phyloP scores from a whole-genome alignment of 1,140 invertebrate species.

The Trialeurodes vaporariorum region DNA sequence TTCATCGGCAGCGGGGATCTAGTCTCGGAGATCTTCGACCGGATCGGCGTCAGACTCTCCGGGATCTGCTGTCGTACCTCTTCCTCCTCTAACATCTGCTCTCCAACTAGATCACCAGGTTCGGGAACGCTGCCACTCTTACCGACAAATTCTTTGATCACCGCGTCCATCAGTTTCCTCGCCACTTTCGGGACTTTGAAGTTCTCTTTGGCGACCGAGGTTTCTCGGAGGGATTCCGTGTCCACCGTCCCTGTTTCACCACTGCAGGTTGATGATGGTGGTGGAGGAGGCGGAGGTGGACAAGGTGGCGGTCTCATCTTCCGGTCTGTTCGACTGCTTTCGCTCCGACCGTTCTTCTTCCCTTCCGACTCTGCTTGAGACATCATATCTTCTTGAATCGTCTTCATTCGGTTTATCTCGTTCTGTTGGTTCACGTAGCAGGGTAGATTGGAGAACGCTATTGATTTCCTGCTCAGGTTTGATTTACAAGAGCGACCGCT shows the following conservation, averaged over 20 bases:
- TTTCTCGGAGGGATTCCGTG: slow-evolving; percentile 32
- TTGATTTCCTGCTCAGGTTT: neutral
- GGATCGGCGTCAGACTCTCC: neutral
- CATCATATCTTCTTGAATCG: neutral
- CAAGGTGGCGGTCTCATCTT: slow-evolving; percentile 7
- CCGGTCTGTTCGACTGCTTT: neutral
- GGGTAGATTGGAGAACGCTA: neutral
- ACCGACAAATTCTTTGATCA: slow-evolving; percentile 39
- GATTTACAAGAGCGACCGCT: neutral
- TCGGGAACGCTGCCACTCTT: slow-evolving; percentile 36
- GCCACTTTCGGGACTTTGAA: slow-evolving; percentile 23
- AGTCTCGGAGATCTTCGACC: neutral
- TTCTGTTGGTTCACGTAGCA: neutral
- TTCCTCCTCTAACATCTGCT: neutral
- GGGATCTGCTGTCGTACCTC: neutral
- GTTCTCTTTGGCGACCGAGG: slow-evolving; percentile 29
- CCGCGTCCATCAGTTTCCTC: slow-evolving; percentile 39
- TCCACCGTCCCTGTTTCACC: slow-evolving; percentile 22
- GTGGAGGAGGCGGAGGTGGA: slow-evolving; percentile 20
- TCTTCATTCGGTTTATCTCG: neutral
- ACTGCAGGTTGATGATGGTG: slow-evolving; percentile 15
- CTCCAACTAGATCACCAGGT: neutral
- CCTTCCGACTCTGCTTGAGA: neutral
- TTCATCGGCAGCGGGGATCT: neutral
- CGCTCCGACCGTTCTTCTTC: slow-evolving; percentile 22